Evolutionary conservation across 2,797 vertebrate species (phyloP), one percentile per base, ranked within the genome.

Genomic region (Aldrovandia affinis): DNA sequence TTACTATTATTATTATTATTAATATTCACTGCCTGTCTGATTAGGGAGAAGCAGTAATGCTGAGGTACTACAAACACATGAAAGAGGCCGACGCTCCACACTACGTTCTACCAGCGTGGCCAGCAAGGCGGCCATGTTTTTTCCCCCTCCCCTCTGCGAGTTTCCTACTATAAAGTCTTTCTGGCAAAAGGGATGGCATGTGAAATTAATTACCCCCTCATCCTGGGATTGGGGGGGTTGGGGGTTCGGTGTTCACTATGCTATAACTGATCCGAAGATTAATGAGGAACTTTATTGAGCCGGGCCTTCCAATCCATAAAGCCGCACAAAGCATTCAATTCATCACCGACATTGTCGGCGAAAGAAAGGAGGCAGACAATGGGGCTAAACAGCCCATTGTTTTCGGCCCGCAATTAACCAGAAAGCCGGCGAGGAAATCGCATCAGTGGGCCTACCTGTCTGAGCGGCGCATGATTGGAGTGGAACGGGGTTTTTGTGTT

Each of bases 221-320:
- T 83, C 70, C 78, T 36, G 44, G 78, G 36, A 61, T 30, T 54
- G 44, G 44, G 63, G 47, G 82, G 78, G 78, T 83, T 50, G 78
- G 65, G 81, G 78, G 78, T 83, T 84, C 78, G 63, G 82, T 81
- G 42, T 30, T 2, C 28, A 68, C 78, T 80, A 68, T 63, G 25
- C 85, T 80, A 81, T 82, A 89, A 86, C 80, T 61, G 87, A 88
- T 86, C 85, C 78, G 42, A 75, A 86, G 89, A 89, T 86, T 86
- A 89, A 90, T 86, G 86, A 78, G 79, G 68, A 78, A 65, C 65
- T 55, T 78, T 81, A 68, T 78, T 81, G 83, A 83, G 80, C 84
- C 54, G 47, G 83, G 52, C 77, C 85, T 83, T 87, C 83, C 83
- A 83, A 88, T 85, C 83, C 68, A 84, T 78, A 86, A 78, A 83